A percentile compares a stretch with the other conserved stretches of the same genome.
Conservation (phyloP, 2,797 vertebrate species). For the Podargus strigoides region DNA sequence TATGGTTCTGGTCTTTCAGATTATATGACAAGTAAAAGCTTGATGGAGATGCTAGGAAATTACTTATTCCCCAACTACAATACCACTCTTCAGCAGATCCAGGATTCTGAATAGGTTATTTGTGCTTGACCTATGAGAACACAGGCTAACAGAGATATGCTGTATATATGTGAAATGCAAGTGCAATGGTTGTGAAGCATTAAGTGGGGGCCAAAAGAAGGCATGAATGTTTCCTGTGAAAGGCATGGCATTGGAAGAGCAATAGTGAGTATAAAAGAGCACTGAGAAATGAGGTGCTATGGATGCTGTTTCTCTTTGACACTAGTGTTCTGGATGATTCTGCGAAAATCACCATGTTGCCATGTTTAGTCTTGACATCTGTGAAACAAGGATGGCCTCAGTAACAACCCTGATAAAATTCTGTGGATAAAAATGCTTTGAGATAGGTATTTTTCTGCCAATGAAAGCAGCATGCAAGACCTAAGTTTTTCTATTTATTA, state of each 20-base stretch:
- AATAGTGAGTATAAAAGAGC: not conserved
- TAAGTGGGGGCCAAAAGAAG: not conserved
- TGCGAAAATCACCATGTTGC: not conserved
- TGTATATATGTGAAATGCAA: not conserved
- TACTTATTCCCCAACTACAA: not conserved
- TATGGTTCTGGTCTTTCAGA: not conserved
- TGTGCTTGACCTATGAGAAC: not conserved
- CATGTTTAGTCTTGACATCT: not conserved
- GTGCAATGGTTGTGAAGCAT: fast-evolving
- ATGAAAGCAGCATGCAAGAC: not conserved
- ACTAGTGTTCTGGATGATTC: not conserved
- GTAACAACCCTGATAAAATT: not conserved
- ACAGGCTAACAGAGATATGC: not conserved
- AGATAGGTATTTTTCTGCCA: not conserved
- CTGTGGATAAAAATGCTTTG: not conserved
- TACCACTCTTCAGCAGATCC: not conserved
- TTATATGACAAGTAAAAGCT: not conserved
- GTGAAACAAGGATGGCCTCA: not conserved
- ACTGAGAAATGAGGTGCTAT: not conserved
- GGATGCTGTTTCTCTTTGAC: not conserved
- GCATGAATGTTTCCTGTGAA: not conserved
- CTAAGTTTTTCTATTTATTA: not conserved
- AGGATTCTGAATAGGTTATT: not conserved
- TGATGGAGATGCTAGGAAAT: not conserved
- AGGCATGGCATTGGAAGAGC: not conserved